Conservation (phyloP, 1,140 invertebrate species). For the Coenobita brevimanus region DNA sequence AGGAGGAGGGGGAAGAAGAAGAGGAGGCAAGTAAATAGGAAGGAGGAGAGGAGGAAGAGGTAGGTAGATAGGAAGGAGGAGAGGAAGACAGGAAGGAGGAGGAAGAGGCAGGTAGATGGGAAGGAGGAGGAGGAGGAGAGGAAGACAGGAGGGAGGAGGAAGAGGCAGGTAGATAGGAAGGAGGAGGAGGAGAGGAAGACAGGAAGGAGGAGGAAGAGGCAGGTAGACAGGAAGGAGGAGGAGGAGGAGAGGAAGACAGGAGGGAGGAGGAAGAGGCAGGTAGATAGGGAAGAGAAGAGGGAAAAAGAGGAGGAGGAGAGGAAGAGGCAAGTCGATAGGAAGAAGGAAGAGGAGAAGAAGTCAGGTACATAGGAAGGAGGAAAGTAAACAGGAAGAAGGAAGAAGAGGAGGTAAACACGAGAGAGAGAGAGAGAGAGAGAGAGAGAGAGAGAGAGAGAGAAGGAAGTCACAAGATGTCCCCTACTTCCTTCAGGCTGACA, state of each 20-base stretch:
- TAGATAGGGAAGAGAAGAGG: not conserved
- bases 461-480: no score
- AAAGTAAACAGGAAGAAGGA: no score
- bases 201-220: not conserved
- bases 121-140: no score
- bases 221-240: not conserved
- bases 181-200: not conserved
- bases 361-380: not conserved
- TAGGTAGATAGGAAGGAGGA: no score
- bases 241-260: not conserved
- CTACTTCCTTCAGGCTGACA: no score
- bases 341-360: not conserved
- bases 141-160: no score
- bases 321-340: not conserved
- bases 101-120: no score
- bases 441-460: not conserved
- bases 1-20: no score
- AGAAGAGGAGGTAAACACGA: not conserved
- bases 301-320: not conserved
- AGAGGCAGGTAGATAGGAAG: not conserved
- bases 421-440: not conserved
- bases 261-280: not conserved
- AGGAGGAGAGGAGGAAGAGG: no score
- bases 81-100: no score
- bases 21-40: no score